Conservation (phyloP, 2,797 vertebrate genomes). For the Thamnophis elegans region DNA sequence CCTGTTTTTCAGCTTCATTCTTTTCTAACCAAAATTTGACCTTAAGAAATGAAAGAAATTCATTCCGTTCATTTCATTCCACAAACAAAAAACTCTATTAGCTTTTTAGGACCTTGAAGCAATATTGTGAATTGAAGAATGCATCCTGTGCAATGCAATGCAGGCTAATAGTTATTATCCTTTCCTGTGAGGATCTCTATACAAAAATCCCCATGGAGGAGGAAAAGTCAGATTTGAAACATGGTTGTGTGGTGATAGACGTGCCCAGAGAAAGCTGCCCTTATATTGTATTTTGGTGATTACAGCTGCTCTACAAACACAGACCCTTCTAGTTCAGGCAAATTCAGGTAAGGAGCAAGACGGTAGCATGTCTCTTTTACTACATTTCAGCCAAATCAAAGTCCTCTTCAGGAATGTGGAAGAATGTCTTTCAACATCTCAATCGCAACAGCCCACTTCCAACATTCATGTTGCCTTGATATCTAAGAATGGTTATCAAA, state of each 20-base stretch:
- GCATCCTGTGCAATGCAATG: not conserved
- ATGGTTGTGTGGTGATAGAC: not conserved
- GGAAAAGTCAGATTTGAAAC: not conserved
- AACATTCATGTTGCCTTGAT: not conserved
- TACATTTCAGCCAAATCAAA: not conserved
- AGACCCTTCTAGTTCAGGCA: not conserved
- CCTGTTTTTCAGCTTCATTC: conserved; percentile 55
- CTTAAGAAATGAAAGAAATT: conserved; percentile 55
- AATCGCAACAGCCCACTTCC: too few species aligned
- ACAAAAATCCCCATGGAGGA: not conserved
- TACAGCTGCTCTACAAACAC: not conserved
- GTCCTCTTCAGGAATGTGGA: not conserved
- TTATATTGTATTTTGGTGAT: not conserved
- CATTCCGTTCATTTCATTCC: conserved; percentile 26
- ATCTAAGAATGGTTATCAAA: not conserved
- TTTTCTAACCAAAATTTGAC: conserved; percentile 58
- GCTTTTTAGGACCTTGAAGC: not conserved
- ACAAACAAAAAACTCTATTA: conserved; percentile 46
- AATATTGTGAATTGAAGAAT: not conserved
- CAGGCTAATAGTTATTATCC: not conserved
- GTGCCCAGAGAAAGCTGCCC: not conserved
- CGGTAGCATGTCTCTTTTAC: not conserved
- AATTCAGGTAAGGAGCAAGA: not conserved
- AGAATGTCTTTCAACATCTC: not conserved
- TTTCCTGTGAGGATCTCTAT: not conserved